Conservation (phyloP, 2,113 vertebrate genomes). For the Sphaerodactylus townsendi region DNA sequence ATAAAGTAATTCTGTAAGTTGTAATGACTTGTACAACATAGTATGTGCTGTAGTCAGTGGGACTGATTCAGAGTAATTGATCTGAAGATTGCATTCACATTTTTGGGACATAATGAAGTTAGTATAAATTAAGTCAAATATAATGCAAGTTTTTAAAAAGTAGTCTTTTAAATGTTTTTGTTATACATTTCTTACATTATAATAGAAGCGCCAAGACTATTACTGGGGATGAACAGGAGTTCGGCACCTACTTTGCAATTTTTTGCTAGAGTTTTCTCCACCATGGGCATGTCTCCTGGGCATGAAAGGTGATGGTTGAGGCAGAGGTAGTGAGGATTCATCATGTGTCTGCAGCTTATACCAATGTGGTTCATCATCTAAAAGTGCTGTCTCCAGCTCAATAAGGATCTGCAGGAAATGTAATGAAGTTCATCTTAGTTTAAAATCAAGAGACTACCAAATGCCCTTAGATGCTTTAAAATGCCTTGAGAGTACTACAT, state of each 20-base stretch:
- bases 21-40: neutral
- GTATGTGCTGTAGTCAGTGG: neutral
- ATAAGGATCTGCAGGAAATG: conserved; percentile 88
- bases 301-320: conserved; percentile 96
- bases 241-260: conserved; percentile 91
- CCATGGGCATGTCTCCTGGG: conserved; percentile 90
- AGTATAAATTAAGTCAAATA: neutral
- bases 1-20: neutral
- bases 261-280: conserved; percentile 93
- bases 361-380: conserved; percentile 97
- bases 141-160: neutral
- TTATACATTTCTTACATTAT: neutral
- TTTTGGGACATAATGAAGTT: neutral
- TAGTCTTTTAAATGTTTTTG: neutral
- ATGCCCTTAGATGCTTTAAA: neutral
- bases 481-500: neutral
- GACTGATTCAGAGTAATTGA: neutral
- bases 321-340: conserved; percentile 95
- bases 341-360: conserved; percentile 98
- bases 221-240: neutral
- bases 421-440: conserved; percentile 39
- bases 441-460: neutral
- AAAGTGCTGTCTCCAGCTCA: conserved; percentile 93
- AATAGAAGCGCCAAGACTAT: neutral
- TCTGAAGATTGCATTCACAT: neutral